phyloP scores from a whole-genome alignment of 2,888 invertebrate genomes.

The Entomobrya multifasciata region DNA sequence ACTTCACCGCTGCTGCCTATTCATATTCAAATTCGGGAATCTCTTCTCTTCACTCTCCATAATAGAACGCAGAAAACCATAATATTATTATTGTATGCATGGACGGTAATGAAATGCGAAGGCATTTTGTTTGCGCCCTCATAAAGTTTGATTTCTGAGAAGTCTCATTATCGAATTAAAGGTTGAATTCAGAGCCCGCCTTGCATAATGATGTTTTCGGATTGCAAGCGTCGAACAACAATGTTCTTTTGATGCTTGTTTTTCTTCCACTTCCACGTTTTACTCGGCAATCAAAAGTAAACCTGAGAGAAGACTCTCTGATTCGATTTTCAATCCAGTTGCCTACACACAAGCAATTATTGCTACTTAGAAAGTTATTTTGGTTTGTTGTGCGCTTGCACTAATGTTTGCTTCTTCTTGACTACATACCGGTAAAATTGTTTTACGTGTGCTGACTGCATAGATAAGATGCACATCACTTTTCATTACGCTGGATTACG shows the following conservation, averaged over 20 bases:
- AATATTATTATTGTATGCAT: too few relatives aligned
- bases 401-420: too few relatives aligned
- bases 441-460: too few relatives aligned
- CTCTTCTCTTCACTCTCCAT: neutral
- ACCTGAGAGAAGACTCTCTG: too few relatives aligned
- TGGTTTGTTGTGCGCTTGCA: neutral
- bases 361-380: neutral
- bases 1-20: neutral
- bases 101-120: slow-evolving; percentile 31
- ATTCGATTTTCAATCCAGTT: neutral
- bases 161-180: slow-evolving; percentile 33
- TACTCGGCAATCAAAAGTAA: neutral
- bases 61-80: too few relatives aligned
- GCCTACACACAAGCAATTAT: neutral
- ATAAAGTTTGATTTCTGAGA: slow-evolving; percentile 11
- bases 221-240: neutral
- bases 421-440: too few relatives aligned
- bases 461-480: too few relatives aligned
- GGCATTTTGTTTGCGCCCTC: neutral
- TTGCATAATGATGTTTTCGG: slow-evolving; percentile 1
- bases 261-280: neutral
- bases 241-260: neutral
- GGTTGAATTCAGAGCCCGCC: slow-evolving; percentile 7
- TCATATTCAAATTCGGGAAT: slow-evolving; percentile 25
- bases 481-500: neutral